Percentiles rank a stretch among this genome's conserved stretches.
These are phyloP conservation scores for Dicyrtoma fusca DNA, from an alignment of 2,888 invertebrate genomes.

Conservation along the genomic window DNA sequence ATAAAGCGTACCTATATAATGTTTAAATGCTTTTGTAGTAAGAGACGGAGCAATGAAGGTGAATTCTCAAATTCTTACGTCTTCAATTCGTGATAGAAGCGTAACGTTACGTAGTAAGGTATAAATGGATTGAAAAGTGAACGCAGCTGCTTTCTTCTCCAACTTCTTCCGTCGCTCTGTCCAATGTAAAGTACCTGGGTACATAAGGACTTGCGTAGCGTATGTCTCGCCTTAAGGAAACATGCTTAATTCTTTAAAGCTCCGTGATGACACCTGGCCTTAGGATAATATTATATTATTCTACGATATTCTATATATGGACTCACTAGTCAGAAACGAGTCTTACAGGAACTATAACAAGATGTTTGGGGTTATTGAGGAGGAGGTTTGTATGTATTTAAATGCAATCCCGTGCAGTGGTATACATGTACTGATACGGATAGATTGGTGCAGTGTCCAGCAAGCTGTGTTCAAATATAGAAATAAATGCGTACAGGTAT, in stretches of 20 bases:
- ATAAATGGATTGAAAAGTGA: conserved; percentile 27
- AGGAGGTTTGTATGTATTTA: too few relatives aligned
- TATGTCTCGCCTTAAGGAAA: conserved; percentile 42
- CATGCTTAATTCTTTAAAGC: conserved; percentile 42
- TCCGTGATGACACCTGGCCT: conserved; percentile 42
- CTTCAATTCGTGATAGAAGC: neutral
- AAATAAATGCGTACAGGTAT: too few relatives aligned
- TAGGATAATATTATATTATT: conserved; percentile 1
- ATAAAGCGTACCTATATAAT: neutral
- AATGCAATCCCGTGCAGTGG: too few relatives aligned
- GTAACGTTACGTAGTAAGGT: conserved; percentile 5
- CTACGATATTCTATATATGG: neutral
- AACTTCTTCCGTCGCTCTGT: neutral
- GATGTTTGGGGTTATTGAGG: too few relatives aligned
- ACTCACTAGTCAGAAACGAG: neutral
- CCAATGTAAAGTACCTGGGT: too few relatives aligned
- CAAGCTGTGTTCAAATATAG: too few relatives aligned
- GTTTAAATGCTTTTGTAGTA: neutral
- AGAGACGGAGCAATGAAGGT: neutral
- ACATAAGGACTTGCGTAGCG: too few relatives aligned
- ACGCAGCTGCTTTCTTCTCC: conserved; percentile 33
- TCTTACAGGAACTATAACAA: too few relatives aligned
- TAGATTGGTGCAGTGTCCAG: too few relatives aligned
- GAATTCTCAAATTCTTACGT: neutral
- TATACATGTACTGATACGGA: too few relatives aligned